Conservation (phyloP, 1,140 invertebrate species). For the Leptopilina clavipes region DNA sequence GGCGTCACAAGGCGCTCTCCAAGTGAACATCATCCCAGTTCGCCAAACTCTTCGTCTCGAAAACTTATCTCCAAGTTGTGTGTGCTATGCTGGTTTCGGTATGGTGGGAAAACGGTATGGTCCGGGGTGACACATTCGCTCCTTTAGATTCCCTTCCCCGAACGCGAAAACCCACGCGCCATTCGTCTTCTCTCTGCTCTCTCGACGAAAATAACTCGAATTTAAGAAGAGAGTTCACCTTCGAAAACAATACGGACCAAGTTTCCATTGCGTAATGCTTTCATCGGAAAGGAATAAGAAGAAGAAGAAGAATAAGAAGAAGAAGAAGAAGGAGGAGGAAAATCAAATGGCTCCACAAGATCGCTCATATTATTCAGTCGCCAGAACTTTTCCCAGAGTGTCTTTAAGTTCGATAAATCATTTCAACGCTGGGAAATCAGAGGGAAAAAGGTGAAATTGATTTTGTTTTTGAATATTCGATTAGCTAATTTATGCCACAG, state of each 20-base stretch:
- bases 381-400: no score
- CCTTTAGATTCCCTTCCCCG: constrained; percentile 42
- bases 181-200: constrained; percentile 61
- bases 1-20: constrained; percentile 67
- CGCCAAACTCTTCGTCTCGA: constrained; percentile 57
- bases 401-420: constrained; percentile 57
- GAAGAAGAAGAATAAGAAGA: no score
- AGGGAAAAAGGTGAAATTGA: no score
- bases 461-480: no score
- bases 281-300: neutral
- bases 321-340: constrained; percentile 40
- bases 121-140: constrained; percentile 57
- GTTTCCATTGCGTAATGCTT: constrained; percentile 63
- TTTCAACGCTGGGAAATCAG: constrained; percentile 31
- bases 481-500: no score
- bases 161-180: constrained; percentile 61
- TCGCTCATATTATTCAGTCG: constrained; percentile 35
- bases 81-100: no score
- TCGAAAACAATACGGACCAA: constrained; percentile 65
- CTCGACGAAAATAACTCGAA: constrained; percentile 69
- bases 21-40: constrained; percentile 49
- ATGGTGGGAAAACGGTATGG: constrained; percentile 48
- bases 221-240: constrained; percentile 65
- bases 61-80: constrained; percentile 63
- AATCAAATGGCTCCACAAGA: constrained; percentile 11